Evolutionary conservation across 2,888 invertebrate genomes (phyloP), one percentile per base, ranked within the genome.

Genomic region (Phaedon cochleariae): DNA sequence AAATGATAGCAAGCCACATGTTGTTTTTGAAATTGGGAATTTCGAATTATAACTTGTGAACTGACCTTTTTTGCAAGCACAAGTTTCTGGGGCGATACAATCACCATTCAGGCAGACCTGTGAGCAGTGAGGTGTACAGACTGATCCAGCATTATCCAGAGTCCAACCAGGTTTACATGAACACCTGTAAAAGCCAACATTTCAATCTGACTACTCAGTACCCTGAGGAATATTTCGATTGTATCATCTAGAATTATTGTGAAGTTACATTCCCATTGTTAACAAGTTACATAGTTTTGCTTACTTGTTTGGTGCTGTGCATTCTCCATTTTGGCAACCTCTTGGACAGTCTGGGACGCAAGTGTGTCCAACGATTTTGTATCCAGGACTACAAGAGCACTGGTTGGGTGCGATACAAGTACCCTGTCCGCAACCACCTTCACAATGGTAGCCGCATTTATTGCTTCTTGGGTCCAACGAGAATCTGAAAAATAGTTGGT

Each of bases 71-170:
- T 84, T 80, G 70, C 84, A 84, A 26, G 81, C 79, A 68, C 85
- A 85, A 22, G 72, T 75, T 62, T 84, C 79, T 5, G 84, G 84
- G 17, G 78, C 83, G 15, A 81, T 77, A 69, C 85, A 85, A 49
- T 80, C 80, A 2, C 81, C 84, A 74, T 87, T 83, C 20, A 87
- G 85, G 72, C 90, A 90, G 46, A 86, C 86, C 1, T 86, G 84
- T 70, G 80, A 69, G 73, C 87, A 86, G 61, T 81, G 80, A 3
- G 84, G 76, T 51, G 76, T 69, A 68, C 87, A 87, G 49, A 75
- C 65, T 1, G 79, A 76, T 17, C 77, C 78, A 26, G 72, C 68
- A 31, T 61, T 49, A 57, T 79, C 77, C 22, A 78, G 41, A 41
- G 64, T 73, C 77, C 77, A 79, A 45, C 77, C 78, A 12, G 79